Evolutionary conservation across 2,113 vertebrate genomes (phyloP), one percentile per base, ranked within the genome.

Genomic region (Psittacara wagleri): DNA sequence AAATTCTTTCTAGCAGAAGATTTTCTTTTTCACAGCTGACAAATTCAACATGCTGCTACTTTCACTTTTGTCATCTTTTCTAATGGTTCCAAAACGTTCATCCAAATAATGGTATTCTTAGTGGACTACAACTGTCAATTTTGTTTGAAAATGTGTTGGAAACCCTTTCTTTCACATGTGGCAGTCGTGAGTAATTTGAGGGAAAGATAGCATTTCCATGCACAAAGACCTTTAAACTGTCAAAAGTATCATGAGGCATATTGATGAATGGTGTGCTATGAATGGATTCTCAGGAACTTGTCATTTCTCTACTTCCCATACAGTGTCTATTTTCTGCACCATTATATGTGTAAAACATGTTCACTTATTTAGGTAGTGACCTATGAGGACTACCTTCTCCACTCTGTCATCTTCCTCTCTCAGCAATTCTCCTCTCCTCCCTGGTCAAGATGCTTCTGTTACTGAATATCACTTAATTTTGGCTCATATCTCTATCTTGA

Each of bases 391-490:
- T 93, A n/a, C 37, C 80, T 94, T 92, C 66, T 96, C 92, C 51
- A 69, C 75, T 79, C 64, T 75, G 17, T 82, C 77, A 48, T 92
- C 91, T 80, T 82, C 83, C 87, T 94, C 80, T 86, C 11, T 92
- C 75, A 66, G 52, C 82, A 84, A 54, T 90, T 95, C 64, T 92
- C 67, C 46, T 92, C 88, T 92, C 52, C 48, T 93, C 28, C n/a
- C 55, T 92, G 31, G 22, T 81, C 74, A 91, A 90, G 73, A 94
- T 87, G 68, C 92, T 93, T 94, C 77, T 88, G 85, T 90, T 96
- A 94, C 39, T 86, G 66, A 96, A 41, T 77, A 72, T 86, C 87
- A 93, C 88, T 95, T 96, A 69, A 69, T n/a, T 91, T 95, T 97
- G 91, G 92, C 83, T 91, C 85, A 27, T 91, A 79, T 24, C 35